phyloP scores from a whole-genome alignment of 2,888 invertebrate genomes.

The Pasiphila rectangulata region DNA sequence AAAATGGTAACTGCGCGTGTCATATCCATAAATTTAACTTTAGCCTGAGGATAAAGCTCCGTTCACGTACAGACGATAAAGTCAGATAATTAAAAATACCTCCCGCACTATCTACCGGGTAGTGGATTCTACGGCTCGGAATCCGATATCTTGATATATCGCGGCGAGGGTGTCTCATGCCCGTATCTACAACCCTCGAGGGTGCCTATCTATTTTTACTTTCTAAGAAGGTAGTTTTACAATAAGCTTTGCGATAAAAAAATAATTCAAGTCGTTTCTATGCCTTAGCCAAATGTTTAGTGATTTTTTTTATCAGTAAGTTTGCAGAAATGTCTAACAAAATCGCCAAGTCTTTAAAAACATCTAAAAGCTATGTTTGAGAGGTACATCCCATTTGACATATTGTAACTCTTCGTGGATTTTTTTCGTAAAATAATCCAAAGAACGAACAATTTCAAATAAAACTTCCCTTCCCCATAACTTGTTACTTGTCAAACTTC shows the following conservation, averaged over 20 bases:
- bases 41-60: constrained; percentile 18
- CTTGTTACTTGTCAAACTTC: constrained; percentile 9
- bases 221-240: constrained; percentile 13
- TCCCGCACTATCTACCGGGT: constrained; percentile 39
- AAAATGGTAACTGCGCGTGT: constrained; percentile 14
- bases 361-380: too few relatives aligned
- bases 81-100: constrained; percentile 54
- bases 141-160: constrained; percentile 71
- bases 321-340: too few relatives aligned
- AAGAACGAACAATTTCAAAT: background rate
- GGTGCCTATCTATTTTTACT: constrained; percentile 38
- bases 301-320: too few relatives aligned
- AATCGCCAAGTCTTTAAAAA: too few relatives aligned
- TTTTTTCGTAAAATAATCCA: background rate
- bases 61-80: constrained; percentile 34
- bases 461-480: background rate
- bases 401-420: background rate
- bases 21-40: constrained; percentile 20
- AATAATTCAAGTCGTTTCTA: too few relatives aligned
- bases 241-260: too few relatives aligned
- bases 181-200: constrained; percentile 62
- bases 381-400: background rate
- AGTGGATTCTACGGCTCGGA: constrained; percentile 39
- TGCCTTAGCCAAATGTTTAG: too few relatives aligned
- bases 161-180: constrained; percentile 52